phyloP scores from a whole-genome alignment of 2,113 vertebrate species.

The Rhipidura dahli region DNA sequence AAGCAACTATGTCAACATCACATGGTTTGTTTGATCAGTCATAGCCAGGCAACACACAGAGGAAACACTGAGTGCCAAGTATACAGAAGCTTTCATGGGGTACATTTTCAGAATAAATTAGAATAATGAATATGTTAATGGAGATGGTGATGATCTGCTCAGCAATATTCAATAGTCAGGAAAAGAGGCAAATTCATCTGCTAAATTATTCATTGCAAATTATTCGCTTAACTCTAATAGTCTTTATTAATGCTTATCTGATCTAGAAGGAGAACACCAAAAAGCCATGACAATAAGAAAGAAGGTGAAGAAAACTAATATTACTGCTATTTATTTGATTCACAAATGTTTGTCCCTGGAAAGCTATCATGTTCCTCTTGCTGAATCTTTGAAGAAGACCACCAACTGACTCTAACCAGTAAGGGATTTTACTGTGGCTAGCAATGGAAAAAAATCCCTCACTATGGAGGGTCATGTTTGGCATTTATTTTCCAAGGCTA shows the following conservation, averaged over 20 bases:
- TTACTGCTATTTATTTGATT: background rate
- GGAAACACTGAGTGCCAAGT: background rate
- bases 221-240: constrained; percentile 10
- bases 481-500: background rate
- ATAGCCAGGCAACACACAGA: background rate
- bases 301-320: background rate
- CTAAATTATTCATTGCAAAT: constrained; percentile 37
- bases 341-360: background rate
- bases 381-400: background rate
- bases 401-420: background rate
- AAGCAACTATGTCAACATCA: background rate
- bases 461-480: background rate
- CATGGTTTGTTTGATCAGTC: background rate
- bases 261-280: background rate
- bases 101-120: constrained; percentile 23
- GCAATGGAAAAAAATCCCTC: background rate
- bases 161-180: background rate
- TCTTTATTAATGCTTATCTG: background rate
- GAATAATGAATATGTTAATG: constrained; percentile 37
- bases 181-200: constrained; percentile 11
- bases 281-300: background rate
- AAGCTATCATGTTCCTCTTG: background rate
- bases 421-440: background rate
- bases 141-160: background rate
- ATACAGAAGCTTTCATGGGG: background rate